phyloP scores from a whole-genome alignment of 2,113 vertebrate species.

The Eclectus roratus region DNA sequence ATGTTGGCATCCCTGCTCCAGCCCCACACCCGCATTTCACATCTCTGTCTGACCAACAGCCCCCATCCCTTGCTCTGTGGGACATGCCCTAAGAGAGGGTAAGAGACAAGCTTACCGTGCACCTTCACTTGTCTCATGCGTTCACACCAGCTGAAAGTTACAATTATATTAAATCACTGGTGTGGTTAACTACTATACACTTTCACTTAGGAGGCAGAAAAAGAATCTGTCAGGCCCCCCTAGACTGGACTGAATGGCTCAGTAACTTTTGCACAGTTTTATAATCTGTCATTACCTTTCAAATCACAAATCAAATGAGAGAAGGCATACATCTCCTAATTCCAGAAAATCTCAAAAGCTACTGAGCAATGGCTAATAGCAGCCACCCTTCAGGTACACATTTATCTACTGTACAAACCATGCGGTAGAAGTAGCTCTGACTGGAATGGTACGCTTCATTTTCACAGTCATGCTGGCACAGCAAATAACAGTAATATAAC shows the following conservation, averaged over 20 bases:
- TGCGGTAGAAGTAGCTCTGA: background rate
- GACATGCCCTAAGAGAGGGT: background rate
- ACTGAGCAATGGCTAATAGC: background rate
- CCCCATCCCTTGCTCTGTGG: background rate
- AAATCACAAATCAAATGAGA: background rate
- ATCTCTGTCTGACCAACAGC: background rate
- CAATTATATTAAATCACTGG: background rate
- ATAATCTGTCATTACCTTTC: background rate
- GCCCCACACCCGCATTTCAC: fast-evolving
- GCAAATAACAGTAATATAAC: background rate
- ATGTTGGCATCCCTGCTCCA: fast-evolving
- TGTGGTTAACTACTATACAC: fast-evolving
- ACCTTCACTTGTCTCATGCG: background rate
- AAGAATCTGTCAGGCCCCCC: background rate
- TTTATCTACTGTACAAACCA: background rate
- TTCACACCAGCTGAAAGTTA: background rate
- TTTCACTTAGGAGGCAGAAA: background rate
- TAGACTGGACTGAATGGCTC: background rate
- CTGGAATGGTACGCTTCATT: background rate
- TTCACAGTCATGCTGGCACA: background rate
- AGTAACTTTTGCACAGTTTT: background rate
- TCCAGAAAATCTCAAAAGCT: background rate
- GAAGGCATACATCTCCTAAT: background rate
- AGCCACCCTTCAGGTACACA: background rate
- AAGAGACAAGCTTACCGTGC: background rate